phyloP scores from a whole-genome alignment of 2,888 invertebrate genomes.

The Tolmerus cingulatus region DNA sequence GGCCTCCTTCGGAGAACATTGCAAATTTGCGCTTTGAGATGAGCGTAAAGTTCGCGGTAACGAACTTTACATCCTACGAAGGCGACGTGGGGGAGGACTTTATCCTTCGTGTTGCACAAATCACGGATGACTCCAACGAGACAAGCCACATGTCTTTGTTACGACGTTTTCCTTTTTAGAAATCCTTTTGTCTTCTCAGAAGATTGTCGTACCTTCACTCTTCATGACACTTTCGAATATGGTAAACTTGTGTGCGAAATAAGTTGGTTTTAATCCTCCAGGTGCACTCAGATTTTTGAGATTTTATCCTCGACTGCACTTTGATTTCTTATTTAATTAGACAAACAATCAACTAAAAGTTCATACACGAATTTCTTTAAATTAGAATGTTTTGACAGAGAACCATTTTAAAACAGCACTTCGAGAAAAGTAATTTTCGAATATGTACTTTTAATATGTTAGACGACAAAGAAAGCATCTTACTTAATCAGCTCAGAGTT shows the following conservation, averaged over 20 bases:
- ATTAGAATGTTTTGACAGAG: too few species aligned
- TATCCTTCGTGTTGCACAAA: neutral
- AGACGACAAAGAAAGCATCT: too few species aligned
- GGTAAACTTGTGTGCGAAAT: neutral
- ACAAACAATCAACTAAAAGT: too few species aligned
- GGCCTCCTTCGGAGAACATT: neutral
- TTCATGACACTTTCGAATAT: neutral
- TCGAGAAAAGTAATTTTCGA: too few species aligned
- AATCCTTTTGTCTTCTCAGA: neutral
- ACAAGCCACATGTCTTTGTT: neutral
- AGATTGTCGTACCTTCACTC: neutral
- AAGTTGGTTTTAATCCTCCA: neutral
- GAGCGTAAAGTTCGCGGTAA: neutral
- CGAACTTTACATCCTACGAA: neutral
- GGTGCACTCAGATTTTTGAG: neutral
- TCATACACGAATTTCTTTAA: too few species aligned
- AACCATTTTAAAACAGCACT: too few species aligned
- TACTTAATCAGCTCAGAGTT: too few species aligned
- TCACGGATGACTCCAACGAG: neutral
- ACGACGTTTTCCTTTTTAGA: slow-evolving; percentile 1
- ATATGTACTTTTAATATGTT: too few species aligned
- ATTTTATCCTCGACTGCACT: neutral
- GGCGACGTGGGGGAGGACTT: neutral
- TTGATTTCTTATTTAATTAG: too few species aligned
- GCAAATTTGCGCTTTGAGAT: neutral